Evolutionary conservation across 2,797 vertebrate genomes (phyloP), one percentile per base, ranked within the genome.

Genomic region (Prunella strophiata): DNA sequence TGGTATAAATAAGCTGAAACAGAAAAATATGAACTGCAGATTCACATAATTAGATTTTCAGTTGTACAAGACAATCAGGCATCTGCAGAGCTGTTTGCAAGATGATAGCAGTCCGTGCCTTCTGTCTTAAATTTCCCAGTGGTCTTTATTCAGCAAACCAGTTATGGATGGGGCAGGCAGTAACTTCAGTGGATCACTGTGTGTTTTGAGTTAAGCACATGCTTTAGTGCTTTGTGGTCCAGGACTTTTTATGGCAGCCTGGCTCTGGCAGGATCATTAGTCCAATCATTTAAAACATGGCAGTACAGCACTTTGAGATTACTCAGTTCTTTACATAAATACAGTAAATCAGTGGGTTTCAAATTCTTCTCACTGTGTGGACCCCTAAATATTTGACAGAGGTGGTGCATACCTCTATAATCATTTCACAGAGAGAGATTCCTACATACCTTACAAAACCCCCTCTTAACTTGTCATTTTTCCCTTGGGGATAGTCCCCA

Each of bases 81-180:
- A 88, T 91, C 71, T 65, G 89, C 94, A 96, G 86, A 71, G 77
- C 67, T 57, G 68, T 61, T 57, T 86, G 84, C 74, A 90, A 79
- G 59, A 90, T 13, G 27, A 70, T 3, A 61, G 77, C 7, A 82
- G 55, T 6, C 62, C 17, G 8, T 81, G 82, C 76, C 85, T 85
- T 82, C 89, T 88, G 67, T 40, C 89, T 89, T 57, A 67, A 87
- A 85, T 84, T 67, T 95, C 88, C 55, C 59, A 3, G 1, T 20
- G 67, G 50, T 40, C 43, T 91, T 85, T 76, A 70, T 54, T 74
- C 88, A 91, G 71, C 59, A 91, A 82, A 59, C 5, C 45, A 78
- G 67, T 32, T 50, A 40, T 1, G 22, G 79, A 76, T 67, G 82
- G 91, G 76, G 48, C 63, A 65, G 72, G 75, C 91, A 52, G 40